Evolutionary conservation across 2,888 invertebrate species (phyloP).

Genomic region (Ormyrus pomaceus): DNA sequence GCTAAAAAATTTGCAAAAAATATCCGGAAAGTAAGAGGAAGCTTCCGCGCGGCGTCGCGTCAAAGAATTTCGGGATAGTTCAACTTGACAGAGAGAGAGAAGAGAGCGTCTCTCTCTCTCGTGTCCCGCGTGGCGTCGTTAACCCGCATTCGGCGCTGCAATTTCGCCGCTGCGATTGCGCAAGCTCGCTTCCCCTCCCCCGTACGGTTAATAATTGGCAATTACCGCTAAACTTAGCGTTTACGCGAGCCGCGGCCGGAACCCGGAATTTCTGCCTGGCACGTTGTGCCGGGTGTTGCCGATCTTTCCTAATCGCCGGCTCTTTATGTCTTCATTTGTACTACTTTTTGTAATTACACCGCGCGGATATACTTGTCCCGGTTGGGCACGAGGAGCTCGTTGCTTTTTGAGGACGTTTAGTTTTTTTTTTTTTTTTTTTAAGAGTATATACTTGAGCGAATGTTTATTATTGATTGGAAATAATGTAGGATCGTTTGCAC

Average conservation of each 20-base stretch:
- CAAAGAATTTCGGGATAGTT: not conserved
- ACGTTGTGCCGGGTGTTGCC: not conserved
- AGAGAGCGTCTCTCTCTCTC: no score
- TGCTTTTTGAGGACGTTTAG: no score
- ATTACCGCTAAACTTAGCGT: slow-evolving; percentile 65
- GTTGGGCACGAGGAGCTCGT: no score
- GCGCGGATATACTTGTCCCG: no score
- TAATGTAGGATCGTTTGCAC: no score
- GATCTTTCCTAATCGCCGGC: slow-evolving; percentile 15
- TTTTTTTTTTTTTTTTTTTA: no score
- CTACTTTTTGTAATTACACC: no score
- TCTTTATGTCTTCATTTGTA: not conserved
- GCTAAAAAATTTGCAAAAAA: no score
- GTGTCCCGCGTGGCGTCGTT: not conserved
- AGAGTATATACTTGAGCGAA: no score
- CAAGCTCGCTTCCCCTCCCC: slow-evolving; percentile 53
- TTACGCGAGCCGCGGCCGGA: slow-evolving; percentile 55
- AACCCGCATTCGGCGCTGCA: slow-evolving; percentile 40
- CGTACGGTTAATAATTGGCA: slow-evolving; percentile 63
- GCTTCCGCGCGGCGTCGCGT: not conserved
- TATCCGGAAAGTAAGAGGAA: not conserved
- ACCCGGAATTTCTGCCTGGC: not conserved
- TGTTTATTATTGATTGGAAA: no score
- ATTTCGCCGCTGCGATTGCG: slow-evolving; percentile 57
- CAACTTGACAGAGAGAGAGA: slow-evolving; percentile 1